Conservation (phyloP, 2,797 vertebrate species). For the Diplodus sargus region DNA sequence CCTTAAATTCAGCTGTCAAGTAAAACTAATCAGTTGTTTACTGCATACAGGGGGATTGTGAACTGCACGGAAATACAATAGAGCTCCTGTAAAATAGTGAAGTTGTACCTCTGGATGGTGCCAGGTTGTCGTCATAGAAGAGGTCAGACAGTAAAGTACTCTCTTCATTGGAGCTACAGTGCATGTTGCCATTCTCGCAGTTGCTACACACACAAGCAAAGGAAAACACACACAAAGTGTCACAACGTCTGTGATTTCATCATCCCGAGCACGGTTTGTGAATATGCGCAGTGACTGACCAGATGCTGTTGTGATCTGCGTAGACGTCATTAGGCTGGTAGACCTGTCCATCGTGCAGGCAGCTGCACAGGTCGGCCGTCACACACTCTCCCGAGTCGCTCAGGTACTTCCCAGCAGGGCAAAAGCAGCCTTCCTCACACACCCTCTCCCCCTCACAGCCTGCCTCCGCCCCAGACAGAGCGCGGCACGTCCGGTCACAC, state of each 20-base stretch:
- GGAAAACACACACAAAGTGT: slow-evolving; percentile 1
- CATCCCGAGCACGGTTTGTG: background rate
- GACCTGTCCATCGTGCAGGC: slow-evolving; percentile 93
- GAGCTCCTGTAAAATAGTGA: background rate
- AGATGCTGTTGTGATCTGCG: slow-evolving; percentile 91
- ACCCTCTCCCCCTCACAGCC: slow-evolving; percentile 75
- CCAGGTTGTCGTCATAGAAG: slow-evolving; percentile 82
- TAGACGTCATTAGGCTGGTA: slow-evolving; percentile 94
- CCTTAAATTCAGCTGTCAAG: no score
- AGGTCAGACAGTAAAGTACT: slow-evolving; percentile 84
- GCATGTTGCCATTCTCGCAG: slow-evolving; percentile 95
- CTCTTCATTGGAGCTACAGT: slow-evolving; percentile 85
- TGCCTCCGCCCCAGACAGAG: slow-evolving; percentile 89
- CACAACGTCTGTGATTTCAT: rapidly evolving
- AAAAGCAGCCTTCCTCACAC: slow-evolving; percentile 96
- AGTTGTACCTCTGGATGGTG: slow-evolving; percentile 87
- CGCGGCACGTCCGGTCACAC: slow-evolving; percentile 92
- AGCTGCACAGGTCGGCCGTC: slow-evolving; percentile 88
- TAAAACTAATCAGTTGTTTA: background rate
- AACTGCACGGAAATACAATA: background rate
- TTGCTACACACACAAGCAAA: slow-evolving; percentile 84
- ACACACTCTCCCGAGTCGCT: slow-evolving; percentile 90
- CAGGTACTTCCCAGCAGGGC: slow-evolving; percentile 88
- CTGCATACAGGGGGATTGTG: background rate
- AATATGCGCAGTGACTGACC: slow-evolving; percentile 83